Percentiles rank a stretch among this genome's conserved stretches.
These are phyloP conservation scores for Pinctada fucata DNA, from an alignment of 2,888 invertebrate species.

Conservation along the genomic window DNA sequence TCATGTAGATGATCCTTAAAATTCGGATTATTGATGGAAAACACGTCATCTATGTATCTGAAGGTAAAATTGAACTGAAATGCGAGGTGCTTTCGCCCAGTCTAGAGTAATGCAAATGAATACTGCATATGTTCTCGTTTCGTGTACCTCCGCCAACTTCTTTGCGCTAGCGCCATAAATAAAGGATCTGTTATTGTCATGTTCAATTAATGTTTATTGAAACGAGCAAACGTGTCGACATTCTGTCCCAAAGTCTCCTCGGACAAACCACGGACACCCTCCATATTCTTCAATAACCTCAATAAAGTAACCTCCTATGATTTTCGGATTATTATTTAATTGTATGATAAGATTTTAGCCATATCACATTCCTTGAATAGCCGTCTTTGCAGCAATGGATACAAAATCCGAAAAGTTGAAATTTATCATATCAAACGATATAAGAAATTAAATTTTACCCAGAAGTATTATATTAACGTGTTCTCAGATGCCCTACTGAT, in stretches of 20 bases:
- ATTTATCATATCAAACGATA: conserved; percentile 40
- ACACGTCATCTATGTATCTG: too few relatives aligned
- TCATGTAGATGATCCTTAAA: too few relatives aligned
- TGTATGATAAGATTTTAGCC: conserved; percentile 35
- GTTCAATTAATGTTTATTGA: conserved; percentile 8
- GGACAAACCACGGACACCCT: conserved; percentile 13
- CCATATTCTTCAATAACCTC: conserved; percentile 30
- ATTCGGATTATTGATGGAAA: too few relatives aligned
- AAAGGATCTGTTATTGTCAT: too few relatives aligned
- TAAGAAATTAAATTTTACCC: conserved; percentile 43
- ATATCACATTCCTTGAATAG: conserved; percentile 33
- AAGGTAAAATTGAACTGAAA: too few relatives aligned
- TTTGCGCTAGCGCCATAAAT: conserved; percentile 28
- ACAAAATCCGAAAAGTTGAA: conserved; percentile 34
- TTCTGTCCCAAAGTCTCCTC: conserved; percentile 32
- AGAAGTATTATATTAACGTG: conserved; percentile 27
- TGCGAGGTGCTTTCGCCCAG: too few relatives aligned
- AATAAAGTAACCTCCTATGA: conserved; percentile 28
- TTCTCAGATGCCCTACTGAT: conserved; percentile 7
- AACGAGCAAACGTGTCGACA: conserved; percentile 23
- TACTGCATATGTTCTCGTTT: conserved; percentile 32
- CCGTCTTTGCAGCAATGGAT: conserved; percentile 34
- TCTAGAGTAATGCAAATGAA: conserved; percentile 42
- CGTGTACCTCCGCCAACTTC: conserved; percentile 44
- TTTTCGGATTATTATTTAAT: conserved; percentile 32